Evolutionary conservation across 2,113 vertebrate species (phyloP).

Genomic region (Megaleporinus macrocephalus): DNA sequence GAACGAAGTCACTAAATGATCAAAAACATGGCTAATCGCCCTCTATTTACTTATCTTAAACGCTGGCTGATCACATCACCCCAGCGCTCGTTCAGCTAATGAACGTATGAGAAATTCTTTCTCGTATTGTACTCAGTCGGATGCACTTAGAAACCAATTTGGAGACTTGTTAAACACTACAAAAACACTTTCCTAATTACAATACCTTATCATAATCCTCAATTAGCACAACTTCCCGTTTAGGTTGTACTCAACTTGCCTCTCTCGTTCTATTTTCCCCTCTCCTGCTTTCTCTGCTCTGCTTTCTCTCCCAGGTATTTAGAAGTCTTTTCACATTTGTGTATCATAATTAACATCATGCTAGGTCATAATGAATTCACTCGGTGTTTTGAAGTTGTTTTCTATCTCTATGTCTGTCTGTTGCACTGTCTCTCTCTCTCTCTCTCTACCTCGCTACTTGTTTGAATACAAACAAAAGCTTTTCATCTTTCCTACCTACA

Average conservation of each 20-base stretch:
- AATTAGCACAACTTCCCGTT: background rate
- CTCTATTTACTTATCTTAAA: background rate
- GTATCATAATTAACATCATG: constrained; percentile 9
- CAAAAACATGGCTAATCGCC: background rate
- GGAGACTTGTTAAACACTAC: constrained; percentile 2
- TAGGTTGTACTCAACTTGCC: background rate
- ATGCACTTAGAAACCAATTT: background rate
- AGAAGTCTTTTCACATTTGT: background rate
- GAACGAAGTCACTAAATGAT: background rate
- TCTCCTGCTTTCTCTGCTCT: background rate
- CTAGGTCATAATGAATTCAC: background rate
- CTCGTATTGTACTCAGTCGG: background rate
- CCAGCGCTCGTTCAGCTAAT: background rate
- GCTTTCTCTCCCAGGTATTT: constrained; percentile 1
- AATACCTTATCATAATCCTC: constrained; percentile 11
- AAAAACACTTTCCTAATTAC: background rate
- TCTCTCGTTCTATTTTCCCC: background rate
- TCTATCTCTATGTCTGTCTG: background rate
- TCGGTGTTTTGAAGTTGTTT: constrained; percentile 7
- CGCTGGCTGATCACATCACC: background rate
- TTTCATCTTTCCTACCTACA: constrained; percentile 6
- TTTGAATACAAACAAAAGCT: constrained; percentile 13
- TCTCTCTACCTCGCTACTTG: background rate
- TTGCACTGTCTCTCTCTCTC: background rate
- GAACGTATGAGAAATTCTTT: background rate